phyloP scores from a whole-genome alignment of 1,140 invertebrate genomes.

The Neodiprion virginianus region DNA sequence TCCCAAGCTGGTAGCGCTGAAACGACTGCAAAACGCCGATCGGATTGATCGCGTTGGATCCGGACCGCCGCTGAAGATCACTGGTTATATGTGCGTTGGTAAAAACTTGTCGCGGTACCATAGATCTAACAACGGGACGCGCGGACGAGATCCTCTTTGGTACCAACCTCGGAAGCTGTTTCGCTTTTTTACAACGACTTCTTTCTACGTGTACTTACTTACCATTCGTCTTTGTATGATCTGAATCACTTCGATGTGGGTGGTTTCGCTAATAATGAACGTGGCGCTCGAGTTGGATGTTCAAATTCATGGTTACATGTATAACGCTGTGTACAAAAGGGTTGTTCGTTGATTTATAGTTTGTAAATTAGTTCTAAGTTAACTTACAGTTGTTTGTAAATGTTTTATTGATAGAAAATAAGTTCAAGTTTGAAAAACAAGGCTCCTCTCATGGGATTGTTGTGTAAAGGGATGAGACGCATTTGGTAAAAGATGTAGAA shows the following conservation, averaged over 20 bases:
- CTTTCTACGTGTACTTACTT: conserved; percentile 15
- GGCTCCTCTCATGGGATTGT: too few relatives aligned
- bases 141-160: neutral
- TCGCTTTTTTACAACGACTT: conserved; percentile 16
- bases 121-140: conserved; percentile 34
- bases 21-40: neutral
- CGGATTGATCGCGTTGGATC: conserved; percentile 42
- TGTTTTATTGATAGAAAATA: too few relatives aligned
- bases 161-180: neutral
- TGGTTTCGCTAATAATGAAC: conserved; percentile 41
- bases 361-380: too few relatives aligned
- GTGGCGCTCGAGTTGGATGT: neutral
- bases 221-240: neutral
- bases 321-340: too few relatives aligned
- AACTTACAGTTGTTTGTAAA: too few relatives aligned
- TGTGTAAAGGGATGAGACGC: too few relatives aligned
- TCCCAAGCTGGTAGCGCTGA: neutral
- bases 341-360: too few relatives aligned
- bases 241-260: conserved; percentile 26
- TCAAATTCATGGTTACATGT: too few relatives aligned
- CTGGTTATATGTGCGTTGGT: conserved; percentile 15
- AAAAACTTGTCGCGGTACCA: conserved; percentile 52
- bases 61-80: conserved; percentile 20
- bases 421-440: too few relatives aligned
- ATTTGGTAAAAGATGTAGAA: too few relatives aligned